Evolutionary conservation across 64 coral and sea anemone genomes (phyloP).

Genomic region (Stichodactyla helianthus): DNA sequence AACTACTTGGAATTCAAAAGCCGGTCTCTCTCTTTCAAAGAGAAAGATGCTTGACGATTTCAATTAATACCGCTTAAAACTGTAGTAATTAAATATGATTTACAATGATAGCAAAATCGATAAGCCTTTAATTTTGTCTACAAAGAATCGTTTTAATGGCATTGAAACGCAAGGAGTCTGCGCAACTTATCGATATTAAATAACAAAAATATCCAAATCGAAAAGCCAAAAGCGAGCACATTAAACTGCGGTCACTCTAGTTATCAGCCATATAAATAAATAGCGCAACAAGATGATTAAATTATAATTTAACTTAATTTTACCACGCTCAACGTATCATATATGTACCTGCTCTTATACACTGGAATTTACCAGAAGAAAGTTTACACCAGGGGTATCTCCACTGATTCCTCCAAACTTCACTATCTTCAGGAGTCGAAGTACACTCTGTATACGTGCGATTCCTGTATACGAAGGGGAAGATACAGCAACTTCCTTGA

Average conservation of each 20-base stretch:
- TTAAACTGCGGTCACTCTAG: too few species aligned
- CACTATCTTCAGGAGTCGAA: slow-evolving; percentile 22
- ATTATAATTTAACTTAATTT: too few species aligned
- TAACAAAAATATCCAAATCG: too few species aligned
- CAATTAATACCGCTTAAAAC: neutral
- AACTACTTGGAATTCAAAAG: neutral
- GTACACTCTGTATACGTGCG: slow-evolving; percentile 64
- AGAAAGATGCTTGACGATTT: neutral
- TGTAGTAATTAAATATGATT: neutral
- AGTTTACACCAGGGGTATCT: slow-evolving; percentile 51
- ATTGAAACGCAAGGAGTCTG: neutral
- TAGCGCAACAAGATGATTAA: too few species aligned
- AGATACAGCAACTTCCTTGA: slow-evolving; percentile 56
- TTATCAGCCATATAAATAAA: too few species aligned
- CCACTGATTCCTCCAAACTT: slow-evolving; percentile 57
- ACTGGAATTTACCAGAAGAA: neutral
- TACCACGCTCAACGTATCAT: too few species aligned
- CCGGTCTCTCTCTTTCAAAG: neutral
- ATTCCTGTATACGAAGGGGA: slow-evolving; percentile 65
- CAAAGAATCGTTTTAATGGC: neutral
- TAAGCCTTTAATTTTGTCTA: neutral
- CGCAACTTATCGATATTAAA: neutral
- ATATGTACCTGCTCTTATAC: neutral
- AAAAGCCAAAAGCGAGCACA: too few species aligned
- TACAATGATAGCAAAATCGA: neutral